phyloP scores from a whole-genome alignment of 2,113 vertebrate species.

The Leptobrachium leishanense region DNA sequence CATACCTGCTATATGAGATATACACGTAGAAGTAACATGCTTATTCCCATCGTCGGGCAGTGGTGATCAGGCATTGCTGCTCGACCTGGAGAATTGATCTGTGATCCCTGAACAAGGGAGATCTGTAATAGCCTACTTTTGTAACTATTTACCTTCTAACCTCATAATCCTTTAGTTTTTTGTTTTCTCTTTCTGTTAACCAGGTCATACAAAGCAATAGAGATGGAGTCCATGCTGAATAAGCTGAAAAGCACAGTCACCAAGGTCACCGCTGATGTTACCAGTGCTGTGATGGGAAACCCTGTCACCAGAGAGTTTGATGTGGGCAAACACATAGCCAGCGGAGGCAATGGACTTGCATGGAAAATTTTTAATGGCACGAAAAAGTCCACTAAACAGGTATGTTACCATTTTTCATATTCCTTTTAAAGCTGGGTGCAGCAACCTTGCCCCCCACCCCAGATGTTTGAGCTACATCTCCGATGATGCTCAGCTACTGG shows the following conservation, averaged over 20 bases:
- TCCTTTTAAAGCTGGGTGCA: too few relatives aligned
- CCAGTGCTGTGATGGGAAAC: constrained; percentile 97
- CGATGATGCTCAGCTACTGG: too few relatives aligned
- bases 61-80: too few relatives aligned
- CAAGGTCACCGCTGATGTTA: constrained; percentile 96
- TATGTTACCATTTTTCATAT: constrained; percentile 54
- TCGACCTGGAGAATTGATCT: too few relatives aligned
- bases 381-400: constrained; percentile 98
- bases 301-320: constrained; percentile 97
- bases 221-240: constrained; percentile 98
- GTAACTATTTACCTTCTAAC: too few relatives aligned
- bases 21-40: too few relatives aligned
- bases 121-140: too few relatives aligned
- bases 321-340: constrained; percentile 93
- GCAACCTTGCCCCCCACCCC: too few relatives aligned
- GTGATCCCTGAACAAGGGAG: too few relatives aligned
- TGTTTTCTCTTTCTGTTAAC: neutral
- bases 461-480: too few relatives aligned
- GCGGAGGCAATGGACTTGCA: constrained; percentile 87
- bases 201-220: constrained; percentile 52
- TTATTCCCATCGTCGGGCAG: too few relatives aligned
- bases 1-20: too few relatives aligned
- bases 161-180: neutral
- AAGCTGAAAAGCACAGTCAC: constrained; percentile 97
- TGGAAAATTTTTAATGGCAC: constrained; percentile 98